Evolutionary conservation across 2,888 invertebrate species (phyloP).

Genomic region (Pristionchus japonicus): DNA sequence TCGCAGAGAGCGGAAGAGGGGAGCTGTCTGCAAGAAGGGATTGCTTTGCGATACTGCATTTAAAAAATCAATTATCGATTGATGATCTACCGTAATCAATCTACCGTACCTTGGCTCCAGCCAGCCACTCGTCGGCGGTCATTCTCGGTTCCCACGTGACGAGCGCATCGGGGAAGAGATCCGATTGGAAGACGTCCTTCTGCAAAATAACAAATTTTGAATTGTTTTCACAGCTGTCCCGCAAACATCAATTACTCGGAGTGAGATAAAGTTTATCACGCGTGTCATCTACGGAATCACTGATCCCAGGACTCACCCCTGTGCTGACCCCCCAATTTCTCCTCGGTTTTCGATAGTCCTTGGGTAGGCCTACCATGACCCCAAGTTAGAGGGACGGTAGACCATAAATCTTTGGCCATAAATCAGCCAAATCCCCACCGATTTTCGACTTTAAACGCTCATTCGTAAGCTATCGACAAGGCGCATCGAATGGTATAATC

Average conservation of each 20-base stretch:
- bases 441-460: too few species aligned
- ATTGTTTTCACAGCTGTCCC: too few species aligned
- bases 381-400: too few species aligned
- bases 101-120: conserved; percentile 49
- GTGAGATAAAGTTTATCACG: not conserved
- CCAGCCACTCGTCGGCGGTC: conserved; percentile 84
- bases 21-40: conserved; percentile 49
- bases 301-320: too few species aligned
- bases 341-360: too few species aligned
- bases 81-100: conserved; percentile 27
- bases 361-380: too few species aligned
- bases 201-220: conserved; percentile 75
- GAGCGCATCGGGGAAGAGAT: conserved; percentile 92
- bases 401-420: too few species aligned
- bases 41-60: not conserved
- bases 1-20: conserved; percentile 56
- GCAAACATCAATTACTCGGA: too few species aligned
- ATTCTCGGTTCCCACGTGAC: conserved; percentile 88
- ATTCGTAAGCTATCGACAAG: too few species aligned
- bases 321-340: too few species aligned
- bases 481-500: not conserved
- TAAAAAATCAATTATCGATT: not conserved
- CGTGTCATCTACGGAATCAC: not conserved
- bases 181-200: conserved; percentile 97
- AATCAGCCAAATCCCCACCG: too few species aligned